Evolutionary conservation across 2,888 invertebrate genomes (phyloP).

Genomic region (Heliconius hortense): DNA sequence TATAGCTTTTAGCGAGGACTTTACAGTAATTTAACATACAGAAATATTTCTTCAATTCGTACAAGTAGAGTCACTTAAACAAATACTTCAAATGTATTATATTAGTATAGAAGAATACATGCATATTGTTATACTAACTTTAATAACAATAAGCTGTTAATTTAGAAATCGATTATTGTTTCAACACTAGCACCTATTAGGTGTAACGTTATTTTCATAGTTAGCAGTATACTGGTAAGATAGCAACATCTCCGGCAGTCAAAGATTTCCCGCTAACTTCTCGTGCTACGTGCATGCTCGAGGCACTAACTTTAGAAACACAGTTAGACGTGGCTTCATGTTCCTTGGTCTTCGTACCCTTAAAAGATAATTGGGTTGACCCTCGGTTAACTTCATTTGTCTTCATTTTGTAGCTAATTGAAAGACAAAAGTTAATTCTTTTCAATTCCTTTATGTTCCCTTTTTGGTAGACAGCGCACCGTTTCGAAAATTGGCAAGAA

Average conservation of each 20-base stretch:
- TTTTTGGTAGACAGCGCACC: too few species aligned
- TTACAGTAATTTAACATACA: too few species aligned
- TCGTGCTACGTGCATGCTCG: background rate
- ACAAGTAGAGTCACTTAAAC: too few species aligned
- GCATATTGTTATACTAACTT: too few species aligned
- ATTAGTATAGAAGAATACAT: too few species aligned
- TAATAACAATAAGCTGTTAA: too few species aligned
- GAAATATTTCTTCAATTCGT: too few species aligned
- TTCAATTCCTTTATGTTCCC: too few species aligned
- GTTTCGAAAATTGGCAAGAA: too few species aligned
- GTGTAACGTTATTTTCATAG: constrained; percentile 1
- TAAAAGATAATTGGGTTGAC: constrained; percentile 32
- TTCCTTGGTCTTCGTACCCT: constrained; percentile 8
- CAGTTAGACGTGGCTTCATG: background rate
- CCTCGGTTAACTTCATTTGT: constrained; percentile 9
- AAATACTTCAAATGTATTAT: too few species aligned
- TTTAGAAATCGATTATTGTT: background rate
- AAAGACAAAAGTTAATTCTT: too few species aligned
- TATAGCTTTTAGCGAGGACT: too few species aligned
- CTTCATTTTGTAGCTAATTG: background rate
- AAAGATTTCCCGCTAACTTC: constrained; percentile 13
- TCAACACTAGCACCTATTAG: background rate
- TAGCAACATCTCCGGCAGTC: background rate
- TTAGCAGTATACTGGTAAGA: background rate
- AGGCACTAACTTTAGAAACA: background rate